A percentile compares a stretch with the other conserved stretches of the same genome.
phyloP scores from a whole-genome alignment of 23 tunicate species.

The Botrylloides violaceus region DNA sequence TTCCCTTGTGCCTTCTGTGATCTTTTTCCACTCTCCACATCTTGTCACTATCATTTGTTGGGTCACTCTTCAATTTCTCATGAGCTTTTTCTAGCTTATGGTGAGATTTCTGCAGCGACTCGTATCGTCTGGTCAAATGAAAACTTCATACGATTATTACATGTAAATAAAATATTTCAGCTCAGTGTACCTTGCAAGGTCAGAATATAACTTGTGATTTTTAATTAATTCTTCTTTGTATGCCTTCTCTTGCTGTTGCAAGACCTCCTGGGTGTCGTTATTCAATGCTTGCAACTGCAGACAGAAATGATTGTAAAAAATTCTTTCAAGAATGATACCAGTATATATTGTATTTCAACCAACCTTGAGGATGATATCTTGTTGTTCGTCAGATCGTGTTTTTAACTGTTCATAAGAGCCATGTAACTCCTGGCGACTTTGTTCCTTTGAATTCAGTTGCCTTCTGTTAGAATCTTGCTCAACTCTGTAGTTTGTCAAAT shows the following conservation, averaged over 20 bases:
- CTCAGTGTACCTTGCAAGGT: slow-evolving; percentile 36
- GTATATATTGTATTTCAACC: neutral
- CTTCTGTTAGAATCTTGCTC: slow-evolving; percentile 8
- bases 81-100: slow-evolving; percentile 19
- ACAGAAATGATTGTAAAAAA: neutral
- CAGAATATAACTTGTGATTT: slow-evolving; percentile 42
- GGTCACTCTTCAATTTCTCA: slow-evolving; percentile 19
- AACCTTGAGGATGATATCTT: slow-evolving; percentile 48
- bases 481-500: slow-evolving; percentile 13
- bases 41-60: slow-evolving; percentile 25
- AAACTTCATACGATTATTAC: neutral
- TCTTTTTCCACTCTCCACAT: slow-evolving; percentile 30
- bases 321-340: neutral
- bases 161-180: neutral
- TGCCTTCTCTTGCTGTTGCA: slow-evolving; percentile 42
- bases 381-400: slow-evolving; percentile 47
- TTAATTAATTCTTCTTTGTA: slow-evolving; percentile 44
- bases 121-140: slow-evolving; percentile 7
- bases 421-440: slow-evolving; percentile 31
- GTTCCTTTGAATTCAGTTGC: slow-evolving; percentile 35
- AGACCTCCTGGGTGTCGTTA: slow-evolving; percentile 46
- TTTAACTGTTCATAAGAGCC: slow-evolving; percentile 52
- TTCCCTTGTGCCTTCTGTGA: neutral
- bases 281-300: slow-evolving; percentile 59
- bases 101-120: slow-evolving; percentile 16